Evolutionary conservation across 2,888 invertebrate species (phyloP).

Genomic region (Amblyteles armatorius): DNA sequence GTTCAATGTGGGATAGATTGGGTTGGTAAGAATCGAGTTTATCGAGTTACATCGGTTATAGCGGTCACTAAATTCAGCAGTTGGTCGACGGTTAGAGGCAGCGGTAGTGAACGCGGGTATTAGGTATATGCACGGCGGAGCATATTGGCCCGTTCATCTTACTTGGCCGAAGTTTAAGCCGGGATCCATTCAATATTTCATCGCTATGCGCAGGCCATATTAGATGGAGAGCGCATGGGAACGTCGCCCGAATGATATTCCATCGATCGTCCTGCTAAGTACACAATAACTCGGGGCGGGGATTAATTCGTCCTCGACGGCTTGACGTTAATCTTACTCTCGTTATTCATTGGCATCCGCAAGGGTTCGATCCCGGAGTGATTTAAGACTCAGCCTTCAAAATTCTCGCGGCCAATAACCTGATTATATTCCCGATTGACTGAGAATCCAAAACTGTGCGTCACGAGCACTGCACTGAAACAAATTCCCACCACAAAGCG

Average conservation of each 20-base stretch:
- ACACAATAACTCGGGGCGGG: constrained; percentile 11
- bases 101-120: constrained; percentile 43
- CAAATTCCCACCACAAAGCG: too few species aligned
- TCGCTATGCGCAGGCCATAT: constrained; percentile 14
- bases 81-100: constrained; percentile 71
- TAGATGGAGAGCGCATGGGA: constrained; percentile 14
- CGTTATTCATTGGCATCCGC: constrained; percentile 7
- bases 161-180: constrained; percentile 76
- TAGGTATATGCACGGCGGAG: constrained; percentile 72
- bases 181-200: constrained; percentile 79
- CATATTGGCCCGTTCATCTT: constrained; percentile 82
- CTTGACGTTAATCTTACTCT: constrained; percentile 11
- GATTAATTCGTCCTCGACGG: neutral
- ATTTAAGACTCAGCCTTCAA: neutral
- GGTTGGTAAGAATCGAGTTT: constrained; percentile 79
- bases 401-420: neutral
- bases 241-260: constrained; percentile 26
- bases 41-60: constrained; percentile 75
- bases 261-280: constrained; percentile 23
- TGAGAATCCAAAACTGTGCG: neutral
- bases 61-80: constrained; percentile 79
- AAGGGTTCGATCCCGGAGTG: neutral
- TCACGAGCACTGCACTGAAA: too few species aligned
- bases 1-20: constrained; percentile 1
- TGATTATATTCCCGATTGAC: neutral